These are phyloP conservation scores for Onychostruthus taczanowskii DNA, from an alignment of 2,113 vertebrate genomes.

Conservation along the genomic window DNA sequence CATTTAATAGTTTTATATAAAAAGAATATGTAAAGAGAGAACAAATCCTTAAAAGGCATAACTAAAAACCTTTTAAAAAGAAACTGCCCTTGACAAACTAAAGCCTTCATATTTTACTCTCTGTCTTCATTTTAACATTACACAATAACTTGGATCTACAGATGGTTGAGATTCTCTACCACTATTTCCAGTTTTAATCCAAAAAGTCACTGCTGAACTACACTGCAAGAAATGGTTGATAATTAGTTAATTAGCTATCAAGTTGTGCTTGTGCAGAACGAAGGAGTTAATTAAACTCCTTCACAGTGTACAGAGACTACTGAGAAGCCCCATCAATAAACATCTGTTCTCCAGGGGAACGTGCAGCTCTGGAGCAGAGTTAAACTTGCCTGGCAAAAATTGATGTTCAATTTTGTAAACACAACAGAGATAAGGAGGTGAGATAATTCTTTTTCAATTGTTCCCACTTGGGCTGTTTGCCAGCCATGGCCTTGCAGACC, in stretches of 20 bases:
- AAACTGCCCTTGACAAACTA: background rate
- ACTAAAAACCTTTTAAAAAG: background rate
- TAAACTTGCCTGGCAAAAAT: background rate
- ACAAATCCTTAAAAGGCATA: background rate
- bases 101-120: background rate
- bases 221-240: background rate
- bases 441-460: background rate
- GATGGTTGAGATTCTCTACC: background rate
- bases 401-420: background rate
- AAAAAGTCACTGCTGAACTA: background rate
- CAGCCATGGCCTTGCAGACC: background rate
- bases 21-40: background rate
- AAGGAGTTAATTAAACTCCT: background rate
- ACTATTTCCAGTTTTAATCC: background rate
- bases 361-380: background rate
- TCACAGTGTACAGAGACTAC: background rate
- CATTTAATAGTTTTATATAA: background rate
- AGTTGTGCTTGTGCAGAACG: background rate
- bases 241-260: background rate
- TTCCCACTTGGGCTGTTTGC: background rate
- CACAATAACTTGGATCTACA: background rate
- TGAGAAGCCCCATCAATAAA: background rate
- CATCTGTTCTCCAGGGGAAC: background rate
- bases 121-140: background rate
- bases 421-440: background rate